Base-by-base conservation (phyloP, 2,113 vertebrate genomes). In the Platysternon megacephalum region DNA sequence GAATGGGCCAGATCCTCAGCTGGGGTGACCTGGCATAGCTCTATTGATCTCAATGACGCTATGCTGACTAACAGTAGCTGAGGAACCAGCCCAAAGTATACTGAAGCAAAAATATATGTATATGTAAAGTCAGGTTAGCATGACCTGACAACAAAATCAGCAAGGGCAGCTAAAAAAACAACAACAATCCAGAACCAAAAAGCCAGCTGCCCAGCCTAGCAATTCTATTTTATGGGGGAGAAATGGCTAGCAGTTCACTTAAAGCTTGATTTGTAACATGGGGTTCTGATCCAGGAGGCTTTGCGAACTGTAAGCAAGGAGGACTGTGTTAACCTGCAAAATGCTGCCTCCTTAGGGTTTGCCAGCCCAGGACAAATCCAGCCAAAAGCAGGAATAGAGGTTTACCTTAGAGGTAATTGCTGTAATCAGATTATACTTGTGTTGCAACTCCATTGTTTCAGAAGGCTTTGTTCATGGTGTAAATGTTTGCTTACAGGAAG, bases 141-240 rank as follows among this genome's bases (percentile, higher is more conserved):
- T 28, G 93, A 97, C 96, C 96, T 88, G 93, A 95, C 87, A 94
- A 80, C 83, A 93, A 94, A 92, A 56, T 39, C 78, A 89, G 83
- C 80, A 83, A 86, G 0, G 4, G 84, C 26, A 78, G 24, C 74
- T 78, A 91, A 95, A 95, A 84, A 76, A 95, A 79, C 81, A 48
- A 48, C 56, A 53, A 61, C 84, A 49, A 44, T 52, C 52, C 46
- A 46, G 80, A 89, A 72, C 2, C 12, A 2, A 1, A 90, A 81
- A 90, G 87, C n/a, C 65, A 78, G 29, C 1, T 8, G 44, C 84
- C 79, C 82, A n/a, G 17, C 51, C 79, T 32, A n/a, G 19, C 51
- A 91, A 86, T 82, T 97, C 88, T 95, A 85, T 93, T 79, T 86
- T 42, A 35, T 28, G 2, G 17, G 17, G 65, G 29, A 29, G 39